Evolutionary conservation across 2,797 vertebrate species (phyloP).

Genomic region (Microctenopoma steveboyesi): DNA sequence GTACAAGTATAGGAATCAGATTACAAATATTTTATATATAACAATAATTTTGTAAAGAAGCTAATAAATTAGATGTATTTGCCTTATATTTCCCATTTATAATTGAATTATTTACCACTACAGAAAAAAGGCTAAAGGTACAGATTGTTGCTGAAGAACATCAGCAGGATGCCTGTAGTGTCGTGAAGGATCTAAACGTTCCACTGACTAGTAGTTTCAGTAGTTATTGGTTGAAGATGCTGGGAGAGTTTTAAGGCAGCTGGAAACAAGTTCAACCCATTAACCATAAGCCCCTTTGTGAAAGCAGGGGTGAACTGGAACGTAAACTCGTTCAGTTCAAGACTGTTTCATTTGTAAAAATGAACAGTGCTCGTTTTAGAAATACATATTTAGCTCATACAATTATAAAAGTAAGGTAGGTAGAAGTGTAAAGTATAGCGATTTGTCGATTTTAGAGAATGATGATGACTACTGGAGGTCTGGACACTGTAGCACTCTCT

Average conservation of each 20-base stretch:
- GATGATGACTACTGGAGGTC: neutral
- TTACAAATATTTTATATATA: too few species aligned
- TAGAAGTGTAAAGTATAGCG: neutral
- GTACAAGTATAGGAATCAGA: neutral
- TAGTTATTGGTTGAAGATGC: neutral
- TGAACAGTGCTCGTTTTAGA: neutral
- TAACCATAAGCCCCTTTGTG: slow-evolving; percentile 12
- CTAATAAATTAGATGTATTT: too few species aligned
- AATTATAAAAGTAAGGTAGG: neutral
- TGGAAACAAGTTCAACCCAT: slow-evolving; percentile 39
- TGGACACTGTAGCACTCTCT: neutral
- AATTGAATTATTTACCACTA: too few species aligned
- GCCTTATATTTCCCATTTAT: neutral
- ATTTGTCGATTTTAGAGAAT: neutral
- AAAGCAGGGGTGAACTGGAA: slow-evolving; percentile 1
- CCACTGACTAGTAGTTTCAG: too few species aligned
- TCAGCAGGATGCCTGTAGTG: too few species aligned
- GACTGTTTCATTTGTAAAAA: neutral
- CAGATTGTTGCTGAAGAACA: too few species aligned
- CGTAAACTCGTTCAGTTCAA: neutral
- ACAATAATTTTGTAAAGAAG: too few species aligned
- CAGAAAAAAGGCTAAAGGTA: too few species aligned
- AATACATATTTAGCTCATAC: neutral
- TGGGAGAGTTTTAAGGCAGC: slow-evolving; percentile 9
- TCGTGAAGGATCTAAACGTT: too few species aligned